Evolutionary conservation across 1,140 invertebrate genomes (phyloP).

Genomic region (Plodia interpunctella): DNA sequence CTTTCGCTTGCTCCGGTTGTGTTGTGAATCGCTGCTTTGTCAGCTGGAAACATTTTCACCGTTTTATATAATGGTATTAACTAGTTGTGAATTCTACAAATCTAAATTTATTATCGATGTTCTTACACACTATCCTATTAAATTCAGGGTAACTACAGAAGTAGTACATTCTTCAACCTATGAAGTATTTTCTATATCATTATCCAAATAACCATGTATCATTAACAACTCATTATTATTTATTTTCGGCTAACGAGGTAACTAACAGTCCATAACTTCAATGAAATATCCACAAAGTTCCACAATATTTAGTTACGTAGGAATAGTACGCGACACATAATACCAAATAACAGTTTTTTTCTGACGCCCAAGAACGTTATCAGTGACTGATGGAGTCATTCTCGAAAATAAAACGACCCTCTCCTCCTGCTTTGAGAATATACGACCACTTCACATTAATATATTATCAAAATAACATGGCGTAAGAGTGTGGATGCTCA

Average conservation of each 20-base stretch:
- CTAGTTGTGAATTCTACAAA: slow-evolving; percentile 5
- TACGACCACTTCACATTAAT: slow-evolving; percentile 66
- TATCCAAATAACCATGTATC: too few relatives aligned
- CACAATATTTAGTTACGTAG: slow-evolving; percentile 65
- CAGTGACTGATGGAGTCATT: slow-evolving; percentile 72
- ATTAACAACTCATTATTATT: too few relatives aligned
- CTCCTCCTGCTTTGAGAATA: slow-evolving; percentile 45
- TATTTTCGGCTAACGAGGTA: not conserved
- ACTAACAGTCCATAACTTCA: slow-evolving; percentile 44
- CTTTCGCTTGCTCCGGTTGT: not conserved
- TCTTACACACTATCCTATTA: too few relatives aligned
- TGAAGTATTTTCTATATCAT: too few relatives aligned
- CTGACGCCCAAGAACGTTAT: slow-evolving; percentile 56
- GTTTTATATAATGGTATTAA: not conserved
- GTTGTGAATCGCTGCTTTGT: slow-evolving; percentile 3
- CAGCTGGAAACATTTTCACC: slow-evolving; percentile 11
- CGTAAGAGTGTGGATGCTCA: not conserved
- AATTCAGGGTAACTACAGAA: too few relatives aligned
- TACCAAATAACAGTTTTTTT: slow-evolving; percentile 56
- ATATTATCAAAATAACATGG: slow-evolving; percentile 67
- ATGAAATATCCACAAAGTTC: slow-evolving; percentile 46
- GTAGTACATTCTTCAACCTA: too few relatives aligned
- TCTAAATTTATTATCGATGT: not conserved
- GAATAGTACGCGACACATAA: slow-evolving; percentile 59
- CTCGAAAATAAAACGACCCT: slow-evolving; percentile 73